Base-by-base conservation (phyloP, 2,888 invertebrate genomes). In the Acrobasis suavella region DNA sequence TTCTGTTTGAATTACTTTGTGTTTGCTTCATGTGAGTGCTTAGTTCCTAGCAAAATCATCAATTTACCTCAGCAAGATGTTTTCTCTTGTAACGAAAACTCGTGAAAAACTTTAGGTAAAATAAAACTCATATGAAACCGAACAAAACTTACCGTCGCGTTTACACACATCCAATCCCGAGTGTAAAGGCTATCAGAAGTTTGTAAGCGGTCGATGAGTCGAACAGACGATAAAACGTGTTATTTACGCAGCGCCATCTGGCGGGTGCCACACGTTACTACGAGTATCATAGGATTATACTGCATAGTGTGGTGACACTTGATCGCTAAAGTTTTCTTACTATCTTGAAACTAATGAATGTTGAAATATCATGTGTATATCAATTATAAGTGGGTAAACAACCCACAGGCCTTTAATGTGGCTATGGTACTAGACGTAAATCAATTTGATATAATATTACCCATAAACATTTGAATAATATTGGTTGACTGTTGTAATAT, bases 221-320 rank as follows among this genome's bases (percentile, higher is more conserved):
- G 66, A 73, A 71, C 66, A 69, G 70, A 58, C 64, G 63, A 78
- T 81, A 84, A 82, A 83, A 77, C 73, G 80, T 70, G 76, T 80
- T 83, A 80, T 85, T 85, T 86, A 85, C 76, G 76, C 67, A 67
- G 67, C 69, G 65, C 66, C 65, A 68, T 65, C 62, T 66, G 68
- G 67, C 65, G 60, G 46, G 58, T 63, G 62, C 60, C 62, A 54
- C 9, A 55, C 46, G 37, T 32, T 22, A 32, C 32, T 1, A n/a
- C n/a, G n/a, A n/a, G n/a, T n/a, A 16, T 22, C 42, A n/a, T n/a
- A 46, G 54, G 54, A 46, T 61, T 61, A 22, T 17, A 16, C 17
- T 15, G 15, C 1, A 12, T 42, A 1, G 46, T 55, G 32, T 52
- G n/a, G 9, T 50, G 16, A n/a, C 22, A 52, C 14, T 52, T 52